phyloP scores from a whole-genome alignment of 2,888 invertebrate species.

The Phengaris arion region DNA sequence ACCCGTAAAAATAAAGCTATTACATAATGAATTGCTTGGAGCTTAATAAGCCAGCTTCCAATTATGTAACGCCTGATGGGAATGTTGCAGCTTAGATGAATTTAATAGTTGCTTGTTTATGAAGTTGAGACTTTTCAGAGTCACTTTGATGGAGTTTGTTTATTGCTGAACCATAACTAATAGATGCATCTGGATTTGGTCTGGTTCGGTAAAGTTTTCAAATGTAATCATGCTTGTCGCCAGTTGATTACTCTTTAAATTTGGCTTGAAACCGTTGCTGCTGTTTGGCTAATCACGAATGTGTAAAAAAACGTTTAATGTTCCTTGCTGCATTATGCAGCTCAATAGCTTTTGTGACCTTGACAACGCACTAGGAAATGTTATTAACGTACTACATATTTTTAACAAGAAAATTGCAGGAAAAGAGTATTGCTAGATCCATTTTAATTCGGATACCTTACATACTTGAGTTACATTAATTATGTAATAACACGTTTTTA shows the following conservation, averaged over 20 bases:
- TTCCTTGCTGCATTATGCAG: not conserved
- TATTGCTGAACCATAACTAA: not conserved
- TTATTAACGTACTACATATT: not conserved
- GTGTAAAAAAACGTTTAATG: too few relatives aligned
- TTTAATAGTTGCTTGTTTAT: constrained; percentile 38
- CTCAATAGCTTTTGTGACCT: not conserved
- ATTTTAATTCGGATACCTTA: not conserved
- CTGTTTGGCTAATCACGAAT: too few relatives aligned
- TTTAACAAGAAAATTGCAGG: not conserved
- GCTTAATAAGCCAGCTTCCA: constrained; percentile 48
- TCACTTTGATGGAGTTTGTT: constrained; percentile 2
- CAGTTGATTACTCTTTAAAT: too few relatives aligned
- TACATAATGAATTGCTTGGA: constrained; percentile 50
- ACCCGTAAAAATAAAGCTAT: constrained; percentile 8
- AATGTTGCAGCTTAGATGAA: constrained; percentile 38
- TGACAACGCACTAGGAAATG: not conserved
- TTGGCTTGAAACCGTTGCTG: too few relatives aligned
- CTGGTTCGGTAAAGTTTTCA: too few relatives aligned
- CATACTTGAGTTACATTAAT: not conserved
- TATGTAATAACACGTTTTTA: not conserved
- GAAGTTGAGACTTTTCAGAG: constrained; percentile 9
- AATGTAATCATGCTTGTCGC: too few relatives aligned
- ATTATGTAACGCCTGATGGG: constrained; percentile 38
- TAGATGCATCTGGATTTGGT: too few relatives aligned
- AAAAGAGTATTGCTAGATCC: not conserved